Evolutionary conservation across 2,113 vertebrate species (phyloP).

Genomic region (Myotis brandtii): DNA sequence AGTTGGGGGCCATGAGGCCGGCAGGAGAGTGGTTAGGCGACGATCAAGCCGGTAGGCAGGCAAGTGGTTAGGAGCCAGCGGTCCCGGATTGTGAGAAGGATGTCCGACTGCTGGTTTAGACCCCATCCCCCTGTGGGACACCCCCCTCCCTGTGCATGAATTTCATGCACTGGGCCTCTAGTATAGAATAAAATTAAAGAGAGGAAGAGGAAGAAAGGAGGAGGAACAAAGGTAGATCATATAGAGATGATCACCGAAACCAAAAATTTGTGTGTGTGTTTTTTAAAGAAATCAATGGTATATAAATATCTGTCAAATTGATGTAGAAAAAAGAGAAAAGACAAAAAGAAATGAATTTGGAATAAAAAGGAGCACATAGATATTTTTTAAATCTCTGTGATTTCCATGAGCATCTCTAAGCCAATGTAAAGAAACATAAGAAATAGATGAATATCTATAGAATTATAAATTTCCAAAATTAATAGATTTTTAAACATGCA

Average conservation of each 20-base stretch:
- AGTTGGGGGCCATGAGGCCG: too few species aligned
- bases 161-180: too few species aligned
- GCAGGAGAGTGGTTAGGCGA: too few species aligned
- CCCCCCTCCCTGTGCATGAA: too few species aligned
- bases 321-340: neutral
- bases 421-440: neutral
- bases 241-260: neutral
- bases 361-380: neutral
- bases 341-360: neutral
- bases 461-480: neutral
- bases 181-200: neutral
- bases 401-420: neutral
- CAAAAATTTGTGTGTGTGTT: neutral
- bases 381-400: neutral
- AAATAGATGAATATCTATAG: neutral
- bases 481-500: neutral
- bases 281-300: constrained; percentile 1
- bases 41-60: too few species aligned
- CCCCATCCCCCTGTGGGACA: too few species aligned
- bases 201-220: neutral
- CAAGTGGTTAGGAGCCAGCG: too few species aligned
- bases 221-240: neutral
- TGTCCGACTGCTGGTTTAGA: too few species aligned
- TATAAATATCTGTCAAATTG: neutral
- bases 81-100: too few species aligned